Base-by-base conservation (phyloP, 2,888 invertebrate genomes). In the Ptilodon capucinus region DNA sequence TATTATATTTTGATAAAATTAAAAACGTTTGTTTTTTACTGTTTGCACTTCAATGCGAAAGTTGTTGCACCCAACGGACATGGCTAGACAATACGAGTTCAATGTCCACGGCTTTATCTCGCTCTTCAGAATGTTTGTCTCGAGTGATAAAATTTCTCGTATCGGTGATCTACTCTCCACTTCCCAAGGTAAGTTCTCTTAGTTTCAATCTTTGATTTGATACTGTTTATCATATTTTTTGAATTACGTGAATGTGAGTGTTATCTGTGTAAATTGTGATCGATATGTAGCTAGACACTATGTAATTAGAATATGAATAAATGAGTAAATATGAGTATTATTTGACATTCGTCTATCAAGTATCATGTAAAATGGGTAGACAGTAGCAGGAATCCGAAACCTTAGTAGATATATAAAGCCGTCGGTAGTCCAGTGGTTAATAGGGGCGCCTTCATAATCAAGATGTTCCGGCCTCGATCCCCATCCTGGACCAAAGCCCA, bases 151-250 rank as follows among this genome's bases (percentile, higher is more conserved):
- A 43, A 59, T 73, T 68, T 76, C 57, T 71, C 64, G 64, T 68
- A 68, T 68, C 52, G 64, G 71, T 67, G 74, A 58, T 67, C 64
- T 68, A 59, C 70, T 65, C 69, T 71, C 65, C 52, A 41, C 57
- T 56, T 56, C 48, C 41, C 55, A 85, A 86, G 86, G 86, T 86
- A 85, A 86, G 86, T 82, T 74, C 69, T 76, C 64, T 74, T 69
- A 67, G 69, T 70, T 74, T 72, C 64, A 71, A 62, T 56, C 54
- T 70, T 63, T 55, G 36, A 60, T 55, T 51, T 54, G 35, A 46
- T 63, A 47, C 42, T 48, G 47, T 63, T 62, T 57, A 40, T 42
- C 43, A 13, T 41, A 42, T 34, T 2, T 49, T 48, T 48, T 30
- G 28, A 11, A 47, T 57, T 38, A 3, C 60, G 49, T 61, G 14